Conservation (phyloP, 1,140 invertebrate species). For the Calliopsis andreniformis region DNA sequence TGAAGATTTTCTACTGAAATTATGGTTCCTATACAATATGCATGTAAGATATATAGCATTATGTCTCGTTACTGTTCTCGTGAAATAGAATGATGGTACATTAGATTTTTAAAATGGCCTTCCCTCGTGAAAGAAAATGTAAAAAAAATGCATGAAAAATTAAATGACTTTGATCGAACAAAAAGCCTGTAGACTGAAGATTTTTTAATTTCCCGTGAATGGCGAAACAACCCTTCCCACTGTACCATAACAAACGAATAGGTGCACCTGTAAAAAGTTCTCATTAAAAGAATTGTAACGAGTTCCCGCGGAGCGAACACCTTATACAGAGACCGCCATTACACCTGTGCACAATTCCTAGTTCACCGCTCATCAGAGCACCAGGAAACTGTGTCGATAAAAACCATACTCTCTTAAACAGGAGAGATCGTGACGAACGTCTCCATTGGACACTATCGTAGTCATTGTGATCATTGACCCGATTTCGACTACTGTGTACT, state of each 20-base stretch:
- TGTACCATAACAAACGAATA: slow-evolving; percentile 16
- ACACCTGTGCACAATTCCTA: neutral
- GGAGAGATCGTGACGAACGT: slow-evolving; percentile 28
- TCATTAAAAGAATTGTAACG: slow-evolving; percentile 42
- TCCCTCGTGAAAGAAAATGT: too few relatives aligned
- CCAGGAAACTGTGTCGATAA: slow-evolving; percentile 17
- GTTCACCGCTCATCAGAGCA: neutral
- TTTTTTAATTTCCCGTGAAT: slow-evolving; percentile 5
- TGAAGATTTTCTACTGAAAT: slow-evolving; percentile 48
- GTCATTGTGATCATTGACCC: slow-evolving; percentile 55
- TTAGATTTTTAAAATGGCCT: too few relatives aligned
- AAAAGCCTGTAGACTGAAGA: too few relatives aligned
- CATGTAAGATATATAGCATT: too few relatives aligned
- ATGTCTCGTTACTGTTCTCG: too few relatives aligned
- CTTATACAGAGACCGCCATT: slow-evolving; percentile 14
- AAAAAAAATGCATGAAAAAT: too few relatives aligned
- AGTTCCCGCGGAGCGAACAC: slow-evolving; percentile 14
- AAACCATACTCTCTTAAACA: slow-evolving; percentile 4
- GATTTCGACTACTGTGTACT: slow-evolving; percentile 38
- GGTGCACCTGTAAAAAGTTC: slow-evolving; percentile 15
- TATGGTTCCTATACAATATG: slow-evolving; percentile 18
- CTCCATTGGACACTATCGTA: slow-evolving; percentile 44
- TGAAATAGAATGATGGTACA: too few relatives aligned
- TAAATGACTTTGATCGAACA: neutral
- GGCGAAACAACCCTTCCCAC: neutral